These are phyloP conservation scores for Corticium candelabrum DNA, from an alignment of 37 sponge, comb jelly and placozoan genomes.

Conservation along the genomic window DNA sequence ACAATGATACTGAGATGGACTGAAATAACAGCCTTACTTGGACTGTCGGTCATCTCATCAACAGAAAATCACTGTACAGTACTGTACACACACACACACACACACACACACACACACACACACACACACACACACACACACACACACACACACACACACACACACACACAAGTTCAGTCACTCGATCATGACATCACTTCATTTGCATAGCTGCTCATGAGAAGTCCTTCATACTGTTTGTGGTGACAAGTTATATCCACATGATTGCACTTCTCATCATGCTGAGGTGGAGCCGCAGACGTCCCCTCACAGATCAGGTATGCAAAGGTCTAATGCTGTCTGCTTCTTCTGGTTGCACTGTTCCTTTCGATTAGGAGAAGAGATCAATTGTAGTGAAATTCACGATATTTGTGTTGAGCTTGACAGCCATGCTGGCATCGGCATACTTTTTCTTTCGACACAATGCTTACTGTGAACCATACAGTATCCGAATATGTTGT, in stretches of 20 bases:
- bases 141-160: too few relatives aligned
- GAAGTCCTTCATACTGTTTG: constrained; percentile 5
- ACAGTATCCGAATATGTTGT: constrained; percentile 55
- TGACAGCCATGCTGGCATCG: constrained; percentile 12
- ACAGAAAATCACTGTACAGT: constrained; percentile 31
- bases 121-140: too few relatives aligned
- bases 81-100: too few relatives aligned
- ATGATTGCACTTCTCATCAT: background rate
- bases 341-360: too few relatives aligned
- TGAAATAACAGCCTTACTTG: constrained; percentile 27
- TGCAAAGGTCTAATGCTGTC: too few relatives aligned
- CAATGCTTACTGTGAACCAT: constrained; percentile 57
- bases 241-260: background rate
- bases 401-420: constrained; percentile 13
- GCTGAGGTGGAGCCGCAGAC: background rate
- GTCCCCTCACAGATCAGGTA: too few relatives aligned
- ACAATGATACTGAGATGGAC: constrained; percentile 13
- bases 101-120: too few relatives aligned
- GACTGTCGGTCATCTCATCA: constrained; percentile 33
- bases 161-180: too few relatives aligned
- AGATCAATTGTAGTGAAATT: constrained; percentile 24
- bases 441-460: constrained; percentile 50
- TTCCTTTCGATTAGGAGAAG: too few relatives aligned
- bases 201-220: too few relatives aligned
- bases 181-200: too few relatives aligned